A percentile compares a stretch with the other conserved stretches of the same genome.
These are phyloP conservation scores for Lepidothrix coronata DNA, from an alignment of 2,113 vertebrate species.

Conservation along the genomic window DNA sequence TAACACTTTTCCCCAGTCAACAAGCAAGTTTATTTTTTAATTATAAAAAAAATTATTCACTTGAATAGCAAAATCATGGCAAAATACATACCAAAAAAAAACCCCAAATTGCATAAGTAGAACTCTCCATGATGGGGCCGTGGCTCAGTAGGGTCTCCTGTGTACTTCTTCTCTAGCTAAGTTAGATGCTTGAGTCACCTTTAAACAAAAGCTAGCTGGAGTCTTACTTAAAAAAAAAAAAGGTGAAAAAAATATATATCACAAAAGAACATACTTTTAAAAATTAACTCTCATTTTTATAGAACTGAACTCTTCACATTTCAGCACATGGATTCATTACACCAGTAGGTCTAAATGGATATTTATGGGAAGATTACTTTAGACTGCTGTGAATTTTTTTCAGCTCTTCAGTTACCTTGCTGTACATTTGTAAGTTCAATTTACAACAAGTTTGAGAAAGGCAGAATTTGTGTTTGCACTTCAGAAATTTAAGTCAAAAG, in stretches of 20 bases:
- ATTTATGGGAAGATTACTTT: not conserved
- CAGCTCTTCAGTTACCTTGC: not conserved
- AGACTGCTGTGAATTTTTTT: not conserved
- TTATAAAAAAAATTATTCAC: not conserved
- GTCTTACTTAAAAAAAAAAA: not conserved
- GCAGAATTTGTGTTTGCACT: not conserved
- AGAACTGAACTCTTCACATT: not conserved
- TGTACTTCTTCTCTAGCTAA: not conserved
- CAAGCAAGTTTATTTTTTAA: not conserved
- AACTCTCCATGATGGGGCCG: not conserved
- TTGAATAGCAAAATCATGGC: not conserved
- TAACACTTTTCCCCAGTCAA: not conserved
- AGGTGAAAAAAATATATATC: too few species aligned
- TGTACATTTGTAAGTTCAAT: not conserved
- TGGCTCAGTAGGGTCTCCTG: not conserved
- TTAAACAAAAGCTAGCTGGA: not conserved
- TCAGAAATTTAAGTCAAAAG: not conserved
- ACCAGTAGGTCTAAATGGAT: not conserved
- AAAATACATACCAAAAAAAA: not conserved
- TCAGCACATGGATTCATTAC: not conserved
- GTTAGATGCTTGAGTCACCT: not conserved
- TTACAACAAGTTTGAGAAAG: not conserved
- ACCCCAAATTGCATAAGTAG: not conserved
- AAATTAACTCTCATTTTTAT: not conserved
- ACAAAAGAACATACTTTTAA: accelerated